phyloP scores from a whole-genome alignment of 2,888 invertebrate genomes.

The Ditula angustiorana region DNA sequence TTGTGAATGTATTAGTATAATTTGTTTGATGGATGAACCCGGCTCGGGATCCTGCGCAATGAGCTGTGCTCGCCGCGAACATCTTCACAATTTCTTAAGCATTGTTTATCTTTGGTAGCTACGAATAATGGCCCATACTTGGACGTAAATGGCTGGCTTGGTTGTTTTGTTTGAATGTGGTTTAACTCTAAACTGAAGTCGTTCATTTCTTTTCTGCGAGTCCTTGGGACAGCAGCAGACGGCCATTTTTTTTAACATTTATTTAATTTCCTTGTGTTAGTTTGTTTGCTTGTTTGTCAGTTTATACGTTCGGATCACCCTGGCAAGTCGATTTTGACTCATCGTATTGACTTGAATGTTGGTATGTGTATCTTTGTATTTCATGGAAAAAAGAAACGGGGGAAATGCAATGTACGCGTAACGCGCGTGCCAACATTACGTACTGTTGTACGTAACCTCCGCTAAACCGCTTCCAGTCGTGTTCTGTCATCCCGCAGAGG shows the following conservation, averaged over 20 bases:
- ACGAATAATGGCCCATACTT: neutral
- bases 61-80: neutral
- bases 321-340: no score
- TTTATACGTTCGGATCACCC: no score
- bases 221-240: neutral
- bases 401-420: no score
- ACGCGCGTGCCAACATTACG: no score
- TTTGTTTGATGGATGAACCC: neutral
- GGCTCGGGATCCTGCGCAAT: neutral
- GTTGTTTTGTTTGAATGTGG: neutral
- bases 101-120: neutral
- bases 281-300: no score
- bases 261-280: neutral
- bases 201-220: neutral
- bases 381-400: no score
- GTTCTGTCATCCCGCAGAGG: no score
- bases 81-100: neutral
- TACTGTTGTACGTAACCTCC: no score
- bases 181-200: neutral
- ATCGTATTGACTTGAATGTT: no score
- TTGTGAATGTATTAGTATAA: slow-evolving; percentile 16
- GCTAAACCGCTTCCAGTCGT: no score
- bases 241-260: neutral
- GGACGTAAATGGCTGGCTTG: neutral
- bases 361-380: no score